A percentile compares a stretch with the other conserved stretches of the same genome.
Conservation (phyloP, 2,888 invertebrate species). For the Synanthedon formicaeformis region DNA sequence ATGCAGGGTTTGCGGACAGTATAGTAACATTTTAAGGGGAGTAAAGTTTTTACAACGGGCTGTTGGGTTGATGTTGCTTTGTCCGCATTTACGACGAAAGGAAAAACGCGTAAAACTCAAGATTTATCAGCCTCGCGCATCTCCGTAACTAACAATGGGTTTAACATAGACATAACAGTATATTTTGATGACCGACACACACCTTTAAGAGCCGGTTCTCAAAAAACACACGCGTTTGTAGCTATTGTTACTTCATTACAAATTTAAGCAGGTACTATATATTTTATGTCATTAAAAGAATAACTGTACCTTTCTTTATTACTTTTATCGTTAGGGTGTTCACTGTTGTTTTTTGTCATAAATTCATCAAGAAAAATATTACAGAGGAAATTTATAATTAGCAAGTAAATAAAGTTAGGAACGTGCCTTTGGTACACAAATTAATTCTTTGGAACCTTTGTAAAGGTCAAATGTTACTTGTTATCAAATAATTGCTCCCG, state of each 20-base stretch:
- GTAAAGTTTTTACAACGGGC: conserved; percentile 46
- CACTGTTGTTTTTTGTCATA: too few species aligned
- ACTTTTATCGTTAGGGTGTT: too few species aligned
- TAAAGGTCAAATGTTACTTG: neutral
- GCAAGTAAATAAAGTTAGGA: neutral
- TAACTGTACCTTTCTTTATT: too few species aligned
- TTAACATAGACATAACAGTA: neutral
- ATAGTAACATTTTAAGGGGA: conserved; percentile 10
- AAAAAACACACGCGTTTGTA: too few species aligned
- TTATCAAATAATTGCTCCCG: neutral
- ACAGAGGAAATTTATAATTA: neutral
- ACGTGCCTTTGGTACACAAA: neutral
- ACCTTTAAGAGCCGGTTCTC: too few species aligned
- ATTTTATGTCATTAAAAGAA: too few species aligned
- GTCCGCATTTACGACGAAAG: conserved; percentile 19
- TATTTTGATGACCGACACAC: too few species aligned
- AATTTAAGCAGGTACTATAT: too few species aligned
- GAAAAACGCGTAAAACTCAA: conserved; percentile 24
- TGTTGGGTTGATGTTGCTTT: conserved; percentile 32
- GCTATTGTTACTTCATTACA: too few species aligned
- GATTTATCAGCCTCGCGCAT: conserved; percentile 18
- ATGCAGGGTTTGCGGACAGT: conserved; percentile 11
- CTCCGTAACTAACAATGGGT: neutral
- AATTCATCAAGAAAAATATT: neutral
- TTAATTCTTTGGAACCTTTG: neutral